Percentiles rank a stretch among this genome's conserved stretches.
phyloP scores from a whole-genome alignment of 2,888 invertebrate species.

The Cabera pusaria region DNA sequence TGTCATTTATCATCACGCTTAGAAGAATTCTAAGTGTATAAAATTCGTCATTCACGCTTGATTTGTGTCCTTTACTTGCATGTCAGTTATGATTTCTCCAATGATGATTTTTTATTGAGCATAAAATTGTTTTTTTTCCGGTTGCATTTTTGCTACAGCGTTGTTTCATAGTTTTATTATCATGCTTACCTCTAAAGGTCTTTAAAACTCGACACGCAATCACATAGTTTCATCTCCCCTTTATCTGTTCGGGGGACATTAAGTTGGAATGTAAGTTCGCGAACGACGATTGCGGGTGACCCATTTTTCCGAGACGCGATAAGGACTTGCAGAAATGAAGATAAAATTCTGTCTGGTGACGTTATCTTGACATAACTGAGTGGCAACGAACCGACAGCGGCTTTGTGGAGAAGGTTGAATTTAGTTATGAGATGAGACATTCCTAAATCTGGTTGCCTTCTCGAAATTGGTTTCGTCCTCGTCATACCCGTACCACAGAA shows the following conservation, averaged over 20 bases:
- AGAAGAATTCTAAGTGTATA: background rate
- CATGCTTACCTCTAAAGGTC: background rate
- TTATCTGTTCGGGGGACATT: slow-evolving; percentile 6
- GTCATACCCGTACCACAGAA: too few species aligned
- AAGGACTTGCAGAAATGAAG: slow-evolving; percentile 20
- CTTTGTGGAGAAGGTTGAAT: slow-evolving; percentile 13
- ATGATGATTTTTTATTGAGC: too few species aligned
- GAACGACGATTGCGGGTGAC: slow-evolving; percentile 12
- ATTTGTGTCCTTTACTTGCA: background rate
- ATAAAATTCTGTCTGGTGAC: slow-evolving; percentile 24
- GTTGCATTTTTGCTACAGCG: background rate
- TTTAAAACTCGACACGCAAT: slow-evolving; percentile 1
- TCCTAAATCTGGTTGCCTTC: slow-evolving; percentile 1
- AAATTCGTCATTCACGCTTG: background rate
- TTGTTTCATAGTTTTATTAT: too few species aligned
- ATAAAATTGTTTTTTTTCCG: too few species aligned
- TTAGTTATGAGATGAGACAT: slow-evolving; percentile 10
- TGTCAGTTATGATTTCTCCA: slow-evolving; percentile 4
- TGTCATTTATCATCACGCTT: too few species aligned
- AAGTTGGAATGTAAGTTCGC: slow-evolving; percentile 16
- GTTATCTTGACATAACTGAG: slow-evolving; percentile 27
- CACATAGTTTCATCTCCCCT: slow-evolving; percentile 7
- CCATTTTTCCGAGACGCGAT: slow-evolving; percentile 15
- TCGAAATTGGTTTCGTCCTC: slow-evolving; percentile 1
- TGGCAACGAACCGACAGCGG: slow-evolving; percentile 16